Conservation (phyloP, 2,113 vertebrate species). For the Oreamnos americanus region DNA sequence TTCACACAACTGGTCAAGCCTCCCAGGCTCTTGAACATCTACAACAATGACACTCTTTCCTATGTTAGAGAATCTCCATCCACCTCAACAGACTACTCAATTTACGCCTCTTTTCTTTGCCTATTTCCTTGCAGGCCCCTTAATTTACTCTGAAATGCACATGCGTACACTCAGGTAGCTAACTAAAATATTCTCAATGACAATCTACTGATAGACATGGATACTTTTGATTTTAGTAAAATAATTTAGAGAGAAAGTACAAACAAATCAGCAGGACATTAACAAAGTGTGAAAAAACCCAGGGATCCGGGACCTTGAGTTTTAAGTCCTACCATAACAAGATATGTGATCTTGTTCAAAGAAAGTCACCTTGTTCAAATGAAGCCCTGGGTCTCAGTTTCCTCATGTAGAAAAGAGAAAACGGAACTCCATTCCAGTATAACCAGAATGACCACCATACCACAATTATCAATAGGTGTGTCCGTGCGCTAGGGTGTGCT, state of each 20-base stretch:
- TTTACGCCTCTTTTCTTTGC: neutral
- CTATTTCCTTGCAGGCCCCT: neutral
- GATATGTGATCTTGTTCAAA: neutral
- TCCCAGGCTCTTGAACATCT: neutral
- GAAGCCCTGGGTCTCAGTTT: neutral
- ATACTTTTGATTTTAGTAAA: neutral
- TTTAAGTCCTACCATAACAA: neutral
- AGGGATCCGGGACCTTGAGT: neutral
- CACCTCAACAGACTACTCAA: neutral
- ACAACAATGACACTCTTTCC: neutral
- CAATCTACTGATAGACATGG: neutral
- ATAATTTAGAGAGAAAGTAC: neutral
- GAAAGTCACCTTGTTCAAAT: neutral
- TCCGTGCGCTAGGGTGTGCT: neutral
- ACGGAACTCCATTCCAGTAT: neutral
- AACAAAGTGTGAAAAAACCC: neutral
- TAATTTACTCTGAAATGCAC: neutral
- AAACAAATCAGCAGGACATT: neutral
- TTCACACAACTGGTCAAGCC: neutral
- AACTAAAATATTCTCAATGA: neutral
- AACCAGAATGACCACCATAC: neutral
- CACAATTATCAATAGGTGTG: neutral
- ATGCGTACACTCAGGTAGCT: neutral
- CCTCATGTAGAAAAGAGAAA: neutral
- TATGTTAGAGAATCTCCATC: neutral